phyloP scores from a whole-genome alignment of 1,140 invertebrate genomes.

The Spodoptera litura region DNA sequence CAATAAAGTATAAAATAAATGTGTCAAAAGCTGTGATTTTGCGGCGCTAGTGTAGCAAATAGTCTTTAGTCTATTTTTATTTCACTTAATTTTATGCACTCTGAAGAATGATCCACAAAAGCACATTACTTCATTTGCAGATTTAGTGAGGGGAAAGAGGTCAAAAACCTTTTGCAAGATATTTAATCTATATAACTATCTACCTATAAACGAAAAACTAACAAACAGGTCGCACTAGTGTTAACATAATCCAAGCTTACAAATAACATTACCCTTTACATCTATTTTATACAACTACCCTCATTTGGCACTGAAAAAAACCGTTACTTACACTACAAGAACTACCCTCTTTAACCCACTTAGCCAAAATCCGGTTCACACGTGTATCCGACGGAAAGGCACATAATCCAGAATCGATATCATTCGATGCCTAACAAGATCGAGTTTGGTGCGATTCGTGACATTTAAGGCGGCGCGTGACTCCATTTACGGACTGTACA shows the following conservation, averaged over 20 bases:
- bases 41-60: too few species aligned
- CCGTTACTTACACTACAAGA: slow-evolving; percentile 24
- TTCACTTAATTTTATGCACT: too few species aligned
- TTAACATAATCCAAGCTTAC: neutral
- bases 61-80: too few species aligned
- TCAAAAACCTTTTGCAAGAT: too few species aligned
- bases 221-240: neutral
- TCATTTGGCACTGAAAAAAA: slow-evolving; percentile 2
- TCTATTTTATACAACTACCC: slow-evolving; percentile 3
- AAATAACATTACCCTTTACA: neutral
- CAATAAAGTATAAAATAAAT: too few species aligned
- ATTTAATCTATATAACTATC: too few species aligned
- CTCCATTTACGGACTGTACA: slow-evolving; percentile 73
- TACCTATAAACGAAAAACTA: neutral
- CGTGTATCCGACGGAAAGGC: slow-evolving; percentile 50
- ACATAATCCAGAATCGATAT: slow-evolving; percentile 69
- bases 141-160: too few species aligned
- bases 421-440: slow-evolving; percentile 69
- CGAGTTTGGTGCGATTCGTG: slow-evolving; percentile 70
- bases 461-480: slow-evolving; percentile 75
- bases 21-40: too few species aligned
- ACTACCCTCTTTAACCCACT: slow-evolving; percentile 46
- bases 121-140: too few species aligned
- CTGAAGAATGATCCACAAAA: too few species aligned
- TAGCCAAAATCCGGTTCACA: slow-evolving; percentile 53